phyloP scores from a whole-genome alignment of 2,888 invertebrate genomes.

The Stegophylla sp. region DNA sequence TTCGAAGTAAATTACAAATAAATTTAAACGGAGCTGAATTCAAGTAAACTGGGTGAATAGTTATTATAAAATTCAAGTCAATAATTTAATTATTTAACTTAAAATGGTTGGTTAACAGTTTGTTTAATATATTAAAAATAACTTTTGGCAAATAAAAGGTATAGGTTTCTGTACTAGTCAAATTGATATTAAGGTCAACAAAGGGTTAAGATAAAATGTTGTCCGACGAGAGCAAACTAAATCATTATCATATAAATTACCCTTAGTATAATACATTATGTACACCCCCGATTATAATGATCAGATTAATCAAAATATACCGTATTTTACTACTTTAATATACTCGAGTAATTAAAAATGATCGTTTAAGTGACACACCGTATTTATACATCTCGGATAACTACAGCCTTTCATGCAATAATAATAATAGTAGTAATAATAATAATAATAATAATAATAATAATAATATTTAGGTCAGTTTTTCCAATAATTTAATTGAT shows the following conservation, averaged over 20 bases:
- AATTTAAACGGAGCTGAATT: background rate
- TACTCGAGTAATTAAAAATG: background rate
- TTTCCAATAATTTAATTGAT: conserved; percentile 6
- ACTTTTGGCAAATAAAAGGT: background rate
- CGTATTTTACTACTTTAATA: too few species aligned
- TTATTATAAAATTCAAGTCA: too few species aligned
- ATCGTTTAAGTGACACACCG: background rate
- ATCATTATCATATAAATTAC: conserved; percentile 31
- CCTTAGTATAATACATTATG: conserved; percentile 35
- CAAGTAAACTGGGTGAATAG: background rate
- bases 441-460: conserved; percentile 11
- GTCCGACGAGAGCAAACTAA: conserved; percentile 25
- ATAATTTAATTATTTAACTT: too few species aligned
- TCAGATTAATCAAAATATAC: background rate
- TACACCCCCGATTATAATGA: conserved; percentile 10
- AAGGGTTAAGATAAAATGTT: conserved; percentile 27
- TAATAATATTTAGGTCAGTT: conserved; percentile 3
- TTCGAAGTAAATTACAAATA: background rate
- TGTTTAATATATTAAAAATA: background rate
- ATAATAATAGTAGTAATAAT: background rate
- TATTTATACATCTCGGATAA: background rate
- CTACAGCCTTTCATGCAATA: background rate
- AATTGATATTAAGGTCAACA: conserved; percentile 26
- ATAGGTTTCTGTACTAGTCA: background rate
- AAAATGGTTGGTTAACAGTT: background rate